Evolutionary conservation across 2,888 invertebrate genomes (phyloP).

Genomic region (Epirrita christyi): DNA sequence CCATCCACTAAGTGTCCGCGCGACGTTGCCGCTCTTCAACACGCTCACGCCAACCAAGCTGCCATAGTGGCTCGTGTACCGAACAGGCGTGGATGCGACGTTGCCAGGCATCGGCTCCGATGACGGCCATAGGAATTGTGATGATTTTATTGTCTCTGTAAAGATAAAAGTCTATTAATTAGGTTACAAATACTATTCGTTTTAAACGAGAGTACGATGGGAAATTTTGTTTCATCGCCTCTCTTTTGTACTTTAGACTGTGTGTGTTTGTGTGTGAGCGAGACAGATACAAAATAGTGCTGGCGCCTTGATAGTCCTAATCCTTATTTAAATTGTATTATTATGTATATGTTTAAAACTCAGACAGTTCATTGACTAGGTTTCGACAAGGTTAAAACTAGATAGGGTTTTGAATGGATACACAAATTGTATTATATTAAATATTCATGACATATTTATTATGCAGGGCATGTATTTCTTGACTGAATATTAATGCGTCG

Average conservation of each 20-base stretch:
- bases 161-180: background rate
- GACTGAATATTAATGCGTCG: slow-evolving; percentile 6
- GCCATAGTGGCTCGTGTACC: slow-evolving; percentile 89
- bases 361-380: slow-evolving; percentile 10
- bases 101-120: slow-evolving; percentile 86
- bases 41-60: slow-evolving; percentile 89
- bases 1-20: slow-evolving; percentile 89
- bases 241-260: no score
- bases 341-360: background rate
- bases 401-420: background rate
- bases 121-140: slow-evolving; percentile 88
- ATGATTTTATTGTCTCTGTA: slow-evolving; percentile 89
- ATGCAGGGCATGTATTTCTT: background rate
- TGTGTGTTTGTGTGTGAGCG: no score
- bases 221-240: no score
- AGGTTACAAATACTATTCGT: background rate
- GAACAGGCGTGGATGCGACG: slow-evolving; percentile 84
- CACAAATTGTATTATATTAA: slow-evolving; percentile 2
- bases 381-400: slow-evolving; percentile 7
- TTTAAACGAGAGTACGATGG: no score
- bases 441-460: slow-evolving; percentile 3
- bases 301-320: no score
- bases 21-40: slow-evolving; percentile 82
- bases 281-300: no score
- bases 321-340: no score